A percentile compares a stretch with the other conserved stretches of the same genome.
These are phyloP conservation scores for Lucinisca nassula DNA, from an alignment of 2,888 invertebrate species.

Conservation along the genomic window DNA sequence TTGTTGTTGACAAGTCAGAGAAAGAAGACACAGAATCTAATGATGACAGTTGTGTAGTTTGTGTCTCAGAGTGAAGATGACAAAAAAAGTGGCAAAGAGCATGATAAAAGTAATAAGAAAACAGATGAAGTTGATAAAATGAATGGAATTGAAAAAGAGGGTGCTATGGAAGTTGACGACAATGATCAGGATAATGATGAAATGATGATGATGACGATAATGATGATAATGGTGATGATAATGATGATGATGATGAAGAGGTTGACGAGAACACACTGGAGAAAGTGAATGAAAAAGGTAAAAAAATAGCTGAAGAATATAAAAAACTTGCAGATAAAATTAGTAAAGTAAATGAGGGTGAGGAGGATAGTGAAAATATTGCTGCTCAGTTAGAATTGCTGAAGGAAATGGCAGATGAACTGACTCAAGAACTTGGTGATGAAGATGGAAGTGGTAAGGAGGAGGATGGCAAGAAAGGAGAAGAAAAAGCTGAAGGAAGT, in stretches of 20 bases:
- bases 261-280: background rate
- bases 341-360: conserved; percentile 20
- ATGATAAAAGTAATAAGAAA: conserved; percentile 23
- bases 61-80: conserved; percentile 21
- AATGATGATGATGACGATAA: conserved; percentile 24
- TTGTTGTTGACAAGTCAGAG: conserved; percentile 7
- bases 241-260: conserved; percentile 5
- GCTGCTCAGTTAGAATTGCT: conserved; percentile 69
- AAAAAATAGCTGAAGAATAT: background rate
- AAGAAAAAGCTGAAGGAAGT: conserved; percentile 14
- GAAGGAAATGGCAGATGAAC: conserved; percentile 69
- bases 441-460: background rate
- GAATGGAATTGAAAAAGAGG: conserved; percentile 5
- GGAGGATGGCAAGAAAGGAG: conserved; percentile 12
- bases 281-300: conserved; percentile 2
- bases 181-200: conserved; percentile 20
- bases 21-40: conserved; percentile 23
- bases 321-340: conserved; percentile 21
- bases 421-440: conserved; percentile 33
- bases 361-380: conserved; percentile 62
- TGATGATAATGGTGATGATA: conserved; percentile 18
- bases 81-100: conserved; percentile 10
- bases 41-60: conserved; percentile 7
- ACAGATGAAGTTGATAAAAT: conserved; percentile 30
- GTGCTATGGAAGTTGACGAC: conserved; percentile 4